These are phyloP conservation scores for Willowsia nigromaculata DNA, from an alignment of 2,888 invertebrate genomes.

Conservation along the genomic window DNA sequence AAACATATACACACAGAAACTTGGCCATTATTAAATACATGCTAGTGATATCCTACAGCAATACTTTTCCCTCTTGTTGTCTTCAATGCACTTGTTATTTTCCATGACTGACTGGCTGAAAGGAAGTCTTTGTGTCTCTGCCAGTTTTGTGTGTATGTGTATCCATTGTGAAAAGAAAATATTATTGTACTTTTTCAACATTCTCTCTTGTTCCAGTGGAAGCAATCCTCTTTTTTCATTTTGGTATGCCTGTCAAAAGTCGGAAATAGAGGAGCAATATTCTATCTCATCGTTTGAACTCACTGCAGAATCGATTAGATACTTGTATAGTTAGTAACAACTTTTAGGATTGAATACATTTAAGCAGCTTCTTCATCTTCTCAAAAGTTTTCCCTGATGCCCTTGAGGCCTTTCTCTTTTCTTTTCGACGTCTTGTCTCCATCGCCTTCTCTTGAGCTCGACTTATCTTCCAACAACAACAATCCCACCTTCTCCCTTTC, in stretches of 20 bases:
- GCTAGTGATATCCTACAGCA: background rate
- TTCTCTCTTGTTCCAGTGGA: background rate
- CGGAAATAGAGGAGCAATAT: conserved; percentile 15
- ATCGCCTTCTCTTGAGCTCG: background rate
- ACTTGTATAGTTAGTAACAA: background rate
- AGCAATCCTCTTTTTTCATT: background rate
- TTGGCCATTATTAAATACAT: background rate
- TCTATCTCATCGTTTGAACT: background rate
- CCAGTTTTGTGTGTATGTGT: background rate
- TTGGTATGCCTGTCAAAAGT: conserved; percentile 50
- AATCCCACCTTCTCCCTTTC: background rate
- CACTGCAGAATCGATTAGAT: background rate
- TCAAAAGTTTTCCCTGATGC: conserved; percentile 46
- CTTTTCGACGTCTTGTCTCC: background rate
- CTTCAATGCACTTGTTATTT: background rate
- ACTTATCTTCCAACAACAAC: conserved; percentile 17
- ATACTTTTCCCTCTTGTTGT: background rate
- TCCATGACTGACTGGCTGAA: background rate
- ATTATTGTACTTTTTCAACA: background rate
- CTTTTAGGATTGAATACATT: background rate
- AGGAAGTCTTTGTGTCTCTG: background rate
- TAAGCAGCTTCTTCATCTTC: background rate
- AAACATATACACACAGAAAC: background rate
- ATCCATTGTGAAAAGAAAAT: background rate
- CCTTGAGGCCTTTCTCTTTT: conserved; percentile 35